phyloP scores from a whole-genome alignment of 2,888 invertebrate species.

The Morpho helenor region DNA sequence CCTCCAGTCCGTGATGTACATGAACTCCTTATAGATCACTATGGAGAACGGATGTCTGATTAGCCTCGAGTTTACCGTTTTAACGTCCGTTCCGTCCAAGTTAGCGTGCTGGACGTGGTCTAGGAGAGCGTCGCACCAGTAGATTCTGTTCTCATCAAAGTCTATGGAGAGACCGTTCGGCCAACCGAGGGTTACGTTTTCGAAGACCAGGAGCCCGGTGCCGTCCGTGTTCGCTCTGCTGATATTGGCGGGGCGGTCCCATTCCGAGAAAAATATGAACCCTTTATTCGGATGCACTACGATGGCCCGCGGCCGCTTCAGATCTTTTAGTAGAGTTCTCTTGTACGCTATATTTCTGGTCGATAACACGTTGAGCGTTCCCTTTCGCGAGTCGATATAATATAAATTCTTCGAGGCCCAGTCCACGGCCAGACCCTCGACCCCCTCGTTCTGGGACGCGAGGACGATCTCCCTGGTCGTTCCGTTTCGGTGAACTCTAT shows the following conservation, averaged over 20 bases:
- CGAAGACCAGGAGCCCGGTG: slow-evolving; percentile 90
- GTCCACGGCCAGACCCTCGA: slow-evolving; percentile 96
- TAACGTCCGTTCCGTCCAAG: slow-evolving; percentile 93
- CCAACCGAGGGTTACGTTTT: slow-evolving; percentile 96
- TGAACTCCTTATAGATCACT: slow-evolving; percentile 92
- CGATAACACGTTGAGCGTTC: slow-evolving; percentile 94
- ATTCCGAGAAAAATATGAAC: slow-evolving; percentile 96
- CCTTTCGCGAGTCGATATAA: slow-evolving; percentile 96
- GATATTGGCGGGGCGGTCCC: slow-evolving; percentile 98
- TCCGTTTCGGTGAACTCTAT: slow-evolving; percentile 88
- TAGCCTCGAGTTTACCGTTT: slow-evolving; percentile 91
- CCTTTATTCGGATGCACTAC: slow-evolving; percentile 98
- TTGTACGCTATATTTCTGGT: slow-evolving; percentile 91
- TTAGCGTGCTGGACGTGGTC: slow-evolving; percentile 97
- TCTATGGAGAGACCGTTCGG: slow-evolving; percentile 98
- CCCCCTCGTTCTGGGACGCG: slow-evolving; percentile 97
- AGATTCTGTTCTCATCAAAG: slow-evolving; percentile 90
- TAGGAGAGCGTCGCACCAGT: slow-evolving; percentile 98
- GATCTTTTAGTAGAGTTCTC: slow-evolving; percentile 89
- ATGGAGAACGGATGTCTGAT: slow-evolving; percentile 96
- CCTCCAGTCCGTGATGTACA: slow-evolving; percentile 99
- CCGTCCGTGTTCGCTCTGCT: slow-evolving; percentile 96
- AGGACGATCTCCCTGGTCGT: slow-evolving; percentile 92
- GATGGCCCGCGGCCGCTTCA: slow-evolving; percentile 96
- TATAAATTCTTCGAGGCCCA: slow-evolving; percentile 98